Evolutionary conservation across 2,797 vertebrate genomes (phyloP).

Genomic region (Heliangelus exortis): DNA sequence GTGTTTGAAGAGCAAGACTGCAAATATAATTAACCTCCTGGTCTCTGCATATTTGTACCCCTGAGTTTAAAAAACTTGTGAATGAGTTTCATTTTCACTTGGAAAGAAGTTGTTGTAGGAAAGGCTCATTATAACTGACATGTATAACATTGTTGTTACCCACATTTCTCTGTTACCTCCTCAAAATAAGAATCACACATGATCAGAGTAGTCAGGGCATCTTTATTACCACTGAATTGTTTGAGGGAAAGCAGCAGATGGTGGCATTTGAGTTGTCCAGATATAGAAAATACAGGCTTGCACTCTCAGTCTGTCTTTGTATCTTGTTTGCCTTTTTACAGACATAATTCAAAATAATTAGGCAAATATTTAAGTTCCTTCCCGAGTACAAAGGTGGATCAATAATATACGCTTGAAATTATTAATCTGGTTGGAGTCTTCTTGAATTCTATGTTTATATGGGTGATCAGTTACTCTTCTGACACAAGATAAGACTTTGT

Average conservation of each 20-base stretch:
- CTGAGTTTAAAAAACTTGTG: neutral
- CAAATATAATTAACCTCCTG: neutral
- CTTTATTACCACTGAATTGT: constrained; percentile 19
- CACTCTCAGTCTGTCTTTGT: neutral
- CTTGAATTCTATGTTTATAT: neutral
- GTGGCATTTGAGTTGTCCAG: neutral
- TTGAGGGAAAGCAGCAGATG: constrained; percentile 20
- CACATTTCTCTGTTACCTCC: neutral
- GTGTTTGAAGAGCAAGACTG: neutral
- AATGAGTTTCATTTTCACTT: constrained; percentile 44
- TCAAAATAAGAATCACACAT: neutral
- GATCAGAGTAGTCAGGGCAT: neutral
- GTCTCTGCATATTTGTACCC: neutral
- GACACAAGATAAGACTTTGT: neutral
- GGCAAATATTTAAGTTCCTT: neutral
- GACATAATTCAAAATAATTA: constrained; percentile 5
- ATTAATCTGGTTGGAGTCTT: neutral
- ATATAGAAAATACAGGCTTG: neutral
- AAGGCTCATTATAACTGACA: neutral
- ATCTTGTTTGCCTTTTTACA: neutral
- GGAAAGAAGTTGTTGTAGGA: neutral
- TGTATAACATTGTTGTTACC: neutral
- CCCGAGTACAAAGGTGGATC: neutral
- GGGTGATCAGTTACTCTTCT: neutral
- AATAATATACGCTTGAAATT: neutral